Evolutionary conservation across 2,888 invertebrate genomes (phyloP).

Genomic region (Trichogramma dendrolimi): DNA sequence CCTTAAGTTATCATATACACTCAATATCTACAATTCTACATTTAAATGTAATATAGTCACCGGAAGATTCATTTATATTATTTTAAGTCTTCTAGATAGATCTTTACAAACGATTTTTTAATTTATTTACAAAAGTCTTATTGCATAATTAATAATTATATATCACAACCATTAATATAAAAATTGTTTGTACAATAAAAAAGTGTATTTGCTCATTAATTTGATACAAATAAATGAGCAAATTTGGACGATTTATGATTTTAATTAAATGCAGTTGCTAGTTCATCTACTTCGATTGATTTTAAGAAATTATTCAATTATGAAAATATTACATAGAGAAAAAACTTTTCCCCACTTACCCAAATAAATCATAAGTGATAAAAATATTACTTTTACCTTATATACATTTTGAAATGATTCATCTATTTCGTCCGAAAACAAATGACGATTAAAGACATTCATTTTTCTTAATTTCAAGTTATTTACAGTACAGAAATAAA

Average conservation of each 20-base stretch:
- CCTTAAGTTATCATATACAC: too few species aligned
- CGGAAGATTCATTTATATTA: slow-evolving; percentile 1
- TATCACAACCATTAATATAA: slow-evolving; percentile 23
- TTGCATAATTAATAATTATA: slow-evolving; percentile 11
- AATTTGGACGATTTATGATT: background rate
- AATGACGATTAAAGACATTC: too few species aligned
- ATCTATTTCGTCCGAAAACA: too few species aligned
- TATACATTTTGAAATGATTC: too few species aligned
- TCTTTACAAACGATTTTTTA: slow-evolving; percentile 12
- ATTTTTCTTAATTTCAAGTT: too few species aligned
- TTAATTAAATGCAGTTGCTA: slow-evolving; percentile 3
- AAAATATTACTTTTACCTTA: too few species aligned
- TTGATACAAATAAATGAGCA: background rate
- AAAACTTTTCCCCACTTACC: background rate
- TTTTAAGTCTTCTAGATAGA: slow-evolving; percentile 5
- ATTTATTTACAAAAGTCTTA: slow-evolving; percentile 16
- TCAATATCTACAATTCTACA: too few species aligned
- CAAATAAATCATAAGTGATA: background rate
- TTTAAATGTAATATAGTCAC: too few species aligned
- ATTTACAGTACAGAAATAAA: too few species aligned
- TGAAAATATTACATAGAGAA: background rate
- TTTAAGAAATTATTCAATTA: background rate
- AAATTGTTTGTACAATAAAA: slow-evolving; percentile 2
- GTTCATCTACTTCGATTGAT: slow-evolving; percentile 1
- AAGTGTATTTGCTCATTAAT: background rate